phyloP scores from a whole-genome alignment of 2,113 vertebrate genomes.

The Isichthys henryi region DNA sequence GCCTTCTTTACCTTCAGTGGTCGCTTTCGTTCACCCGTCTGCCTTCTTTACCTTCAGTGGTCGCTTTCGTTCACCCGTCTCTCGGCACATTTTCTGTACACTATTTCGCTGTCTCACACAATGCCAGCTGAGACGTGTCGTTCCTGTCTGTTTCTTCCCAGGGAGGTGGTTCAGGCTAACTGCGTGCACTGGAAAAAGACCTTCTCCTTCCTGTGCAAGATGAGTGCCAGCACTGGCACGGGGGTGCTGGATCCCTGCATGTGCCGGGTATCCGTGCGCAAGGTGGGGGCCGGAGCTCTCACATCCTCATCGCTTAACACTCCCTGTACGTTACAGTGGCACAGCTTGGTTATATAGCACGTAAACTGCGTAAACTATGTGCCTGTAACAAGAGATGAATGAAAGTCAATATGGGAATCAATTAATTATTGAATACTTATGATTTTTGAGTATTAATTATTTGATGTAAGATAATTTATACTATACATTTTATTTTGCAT shows the following conservation, averaged over 20 bases:
- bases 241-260: constrained; percentile 87
- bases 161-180: constrained; percentile 89
- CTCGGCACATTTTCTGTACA: neutral
- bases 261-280: constrained; percentile 89
- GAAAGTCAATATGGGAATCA: neutral
- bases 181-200: constrained; percentile 87
- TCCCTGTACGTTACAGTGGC: neutral
- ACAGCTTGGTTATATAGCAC: neutral
- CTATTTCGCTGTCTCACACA: neutral
- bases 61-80: neutral
- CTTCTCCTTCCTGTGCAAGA: constrained; percentile 91
- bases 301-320: neutral
- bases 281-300: constrained; percentile 56
- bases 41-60: too few relatives aligned
- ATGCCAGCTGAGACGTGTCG: neutral
- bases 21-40: too few relatives aligned
- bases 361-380: neutral
- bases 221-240: constrained; percentile 83
- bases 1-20: too few relatives aligned
- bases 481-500: neutral
- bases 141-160: constrained; percentile 36
- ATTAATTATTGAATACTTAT: neutral
- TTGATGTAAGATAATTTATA: neutral
- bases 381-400: neutral
- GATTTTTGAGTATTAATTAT: neutral